These are phyloP conservation scores for Epinephelus coioides DNA, from an alignment of 2,797 vertebrate genomes.

Conservation along the genomic window DNA sequence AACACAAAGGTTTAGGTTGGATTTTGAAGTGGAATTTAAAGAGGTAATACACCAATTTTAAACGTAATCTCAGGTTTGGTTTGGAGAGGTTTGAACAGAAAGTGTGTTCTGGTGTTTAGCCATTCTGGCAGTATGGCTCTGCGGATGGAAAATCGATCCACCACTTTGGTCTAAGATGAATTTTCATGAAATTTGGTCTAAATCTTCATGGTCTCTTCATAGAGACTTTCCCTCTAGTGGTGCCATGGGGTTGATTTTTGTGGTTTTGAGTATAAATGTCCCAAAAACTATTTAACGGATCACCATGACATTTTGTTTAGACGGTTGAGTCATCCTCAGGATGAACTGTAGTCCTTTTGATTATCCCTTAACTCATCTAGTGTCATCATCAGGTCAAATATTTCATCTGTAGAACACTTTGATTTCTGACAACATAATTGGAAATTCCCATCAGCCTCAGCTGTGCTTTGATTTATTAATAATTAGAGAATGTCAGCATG, in stretches of 20 bases:
- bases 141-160: background rate
- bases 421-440: too few species aligned
- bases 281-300: too few species aligned
- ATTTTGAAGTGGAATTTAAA: background rate
- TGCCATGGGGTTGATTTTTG: too few species aligned
- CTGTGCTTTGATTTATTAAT: background rate
- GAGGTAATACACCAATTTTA: too few species aligned
- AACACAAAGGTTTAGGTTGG: background rate
- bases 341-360: background rate
- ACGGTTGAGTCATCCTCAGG: too few species aligned
- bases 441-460: background rate
- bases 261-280: too few species aligned
- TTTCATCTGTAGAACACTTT: too few species aligned
- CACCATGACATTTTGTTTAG: too few species aligned
- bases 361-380: too few species aligned
- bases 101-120: background rate
- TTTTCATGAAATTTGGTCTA: background rate
- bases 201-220: too few species aligned
- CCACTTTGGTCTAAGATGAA: background rate
- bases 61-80: background rate
- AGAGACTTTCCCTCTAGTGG: background rate
- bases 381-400: background rate
- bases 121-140: too few species aligned
- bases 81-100: conserved; percentile 7
- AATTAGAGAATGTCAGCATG: background rate